Base-by-base conservation (phyloP, 2,888 invertebrate genomes). In the Diabrotica balteata region DNA sequence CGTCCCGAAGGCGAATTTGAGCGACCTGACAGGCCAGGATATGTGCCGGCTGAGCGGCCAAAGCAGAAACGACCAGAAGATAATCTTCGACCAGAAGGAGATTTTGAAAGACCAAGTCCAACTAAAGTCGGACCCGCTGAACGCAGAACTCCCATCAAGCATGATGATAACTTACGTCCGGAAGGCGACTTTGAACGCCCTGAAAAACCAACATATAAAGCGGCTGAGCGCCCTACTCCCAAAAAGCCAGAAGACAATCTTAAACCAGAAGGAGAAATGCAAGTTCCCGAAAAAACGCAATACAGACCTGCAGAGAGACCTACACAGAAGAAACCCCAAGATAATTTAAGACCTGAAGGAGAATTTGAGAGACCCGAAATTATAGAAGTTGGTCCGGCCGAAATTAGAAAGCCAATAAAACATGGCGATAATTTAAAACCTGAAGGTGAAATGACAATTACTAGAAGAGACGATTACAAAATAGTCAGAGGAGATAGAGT, bases 241-340 rank as follows among this genome's bases (percentile, higher is more conserved):
- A 84, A 82, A 61, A 84, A 80, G 51, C 88, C 86, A 0, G 79
- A 84, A 17, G 89, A 90, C 72, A 90, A 90, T 75, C 76, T 90
- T 0, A 80, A 91, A 90, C 87, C 88, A 0, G 90, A 90, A 78
- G 90, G 90, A 1, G 88, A 89, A 0, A 88, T 88, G 73, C 84
- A 85, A 63, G 77, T 82, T 59, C 85, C 85, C 51, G 81, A 85
- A 52, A 81, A 83, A 66, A 77, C 80, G 0, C 73, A 75, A 65
- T 88, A 76, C 69, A 66, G 67, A 49, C 78, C 88, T 0, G 88
- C 84, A 2, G 89, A 89, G 72, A 86, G 87, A 80, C 87, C 88
- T 3, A 86, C 83, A 75, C 80, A 76, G 70, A 82, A 81, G 9
- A 83, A 79, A 61, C 88, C 86, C 1, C 83, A 84, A 63, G 89